Percentiles rank a stretch among this genome's conserved stretches.
These are phyloP conservation scores for Delichon dasypus DNA, from an alignment of 2,797 vertebrate genomes.

Conservation along the genomic window DNA sequence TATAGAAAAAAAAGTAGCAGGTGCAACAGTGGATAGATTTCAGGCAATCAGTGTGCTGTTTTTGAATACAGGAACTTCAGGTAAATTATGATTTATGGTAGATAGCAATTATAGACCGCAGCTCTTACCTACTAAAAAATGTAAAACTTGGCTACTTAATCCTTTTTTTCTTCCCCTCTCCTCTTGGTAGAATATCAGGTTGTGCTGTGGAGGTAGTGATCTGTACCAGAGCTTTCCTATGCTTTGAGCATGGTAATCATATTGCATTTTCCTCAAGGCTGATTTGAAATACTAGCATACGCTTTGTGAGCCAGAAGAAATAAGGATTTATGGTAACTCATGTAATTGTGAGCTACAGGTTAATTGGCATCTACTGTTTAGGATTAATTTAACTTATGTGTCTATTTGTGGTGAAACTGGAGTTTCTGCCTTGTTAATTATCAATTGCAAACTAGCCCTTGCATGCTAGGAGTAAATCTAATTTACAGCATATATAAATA, in stretches of 20 bases:
- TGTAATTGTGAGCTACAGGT: background rate
- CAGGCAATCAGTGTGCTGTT: background rate
- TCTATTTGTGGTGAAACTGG: background rate
- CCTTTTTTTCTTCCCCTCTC: rapidly evolving
- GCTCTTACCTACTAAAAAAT: background rate
- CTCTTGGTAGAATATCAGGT: background rate
- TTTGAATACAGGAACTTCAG: background rate
- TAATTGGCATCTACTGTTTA: background rate
- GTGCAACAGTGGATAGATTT: background rate
- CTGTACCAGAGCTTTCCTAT: background rate
- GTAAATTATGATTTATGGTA: background rate
- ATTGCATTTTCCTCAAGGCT: background rate
- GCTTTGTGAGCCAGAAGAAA: background rate
- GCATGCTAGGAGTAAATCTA: background rate
- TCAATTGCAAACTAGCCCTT: background rate
- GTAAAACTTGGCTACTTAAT: background rate
- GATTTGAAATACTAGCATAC: background rate
- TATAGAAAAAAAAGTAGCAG: background rate
- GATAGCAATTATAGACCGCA: background rate
- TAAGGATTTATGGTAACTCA: background rate
- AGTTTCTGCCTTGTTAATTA: conserved; percentile 6
- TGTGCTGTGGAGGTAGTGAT: background rate
- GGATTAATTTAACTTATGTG: background rate
- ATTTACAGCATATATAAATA: background rate
- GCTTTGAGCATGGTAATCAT: background rate